Evolutionary conservation across 2,888 invertebrate species (phyloP), one percentile per base, ranked within the genome.

Genomic region (Agonopterix arenella): DNA sequence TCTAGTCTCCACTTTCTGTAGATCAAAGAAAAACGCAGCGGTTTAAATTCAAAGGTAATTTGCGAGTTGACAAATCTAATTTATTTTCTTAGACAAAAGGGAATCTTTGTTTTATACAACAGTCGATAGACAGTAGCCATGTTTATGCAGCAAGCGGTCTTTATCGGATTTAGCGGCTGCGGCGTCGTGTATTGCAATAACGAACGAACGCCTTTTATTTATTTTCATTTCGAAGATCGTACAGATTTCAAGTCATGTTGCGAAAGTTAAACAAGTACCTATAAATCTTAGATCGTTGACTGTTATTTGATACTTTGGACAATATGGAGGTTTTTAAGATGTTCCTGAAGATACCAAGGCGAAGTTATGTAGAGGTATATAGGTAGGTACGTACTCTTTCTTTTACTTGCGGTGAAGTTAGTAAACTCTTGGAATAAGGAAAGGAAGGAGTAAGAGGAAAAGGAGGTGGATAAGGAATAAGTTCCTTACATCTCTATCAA

Each of bases 131-230:
- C 62, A 52, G 57, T 53, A 13, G 11, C 42, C 63, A 71, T 70
- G 64, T 75, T 73, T 75, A 75, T 73, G 70, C 70, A 73, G 63
- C 57, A 28, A 28, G 51, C 50, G 59, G 64, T 56, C 60, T 67
- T 63, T 56, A 63, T 37, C 55, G 52, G 62, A 66, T 69, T 69
- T 65, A 70, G 60, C 62, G 65, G 66, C 64, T 65, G 60, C 62
- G 65, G 66, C 64, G 65, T 61, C 60, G 60, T 2, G 13, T 13
- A 66, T 63, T 63, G 69, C 59, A 57, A 59, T 55, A 41, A 48
- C 42, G 45, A 54, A 51, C 57, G 59, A 57, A 46, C 45, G 13
- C 41, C 11, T 51, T 44, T 47, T 49, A 55, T 51, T 54, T 49
- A 47, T 50, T 56, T 59, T 52, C 49, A 52, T 49, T 50, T 44